Conservation (phyloP, 2,888 invertebrate genomes). For the Amaurobius ferox region DNA sequence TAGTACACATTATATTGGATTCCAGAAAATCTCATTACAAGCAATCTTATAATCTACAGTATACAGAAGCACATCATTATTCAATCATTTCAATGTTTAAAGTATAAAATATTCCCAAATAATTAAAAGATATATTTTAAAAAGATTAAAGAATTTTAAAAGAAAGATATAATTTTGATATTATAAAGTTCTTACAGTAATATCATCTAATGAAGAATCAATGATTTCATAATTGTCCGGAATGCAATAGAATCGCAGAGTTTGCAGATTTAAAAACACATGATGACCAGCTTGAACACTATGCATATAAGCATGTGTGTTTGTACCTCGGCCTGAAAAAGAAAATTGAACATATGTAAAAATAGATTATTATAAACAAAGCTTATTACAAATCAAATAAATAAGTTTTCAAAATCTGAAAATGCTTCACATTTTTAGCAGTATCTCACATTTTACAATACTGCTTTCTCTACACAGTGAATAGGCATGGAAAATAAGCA, state of each 20-base stretch:
- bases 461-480: too few relatives aligned
- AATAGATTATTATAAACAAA: too few relatives aligned
- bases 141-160: neutral
- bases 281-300: constrained; percentile 98
- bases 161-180: neutral
- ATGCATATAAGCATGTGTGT: constrained; percentile 99
- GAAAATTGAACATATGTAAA: too few relatives aligned
- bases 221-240: constrained; percentile 99
- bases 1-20: too few relatives aligned
- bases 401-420: too few relatives aligned
- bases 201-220: constrained; percentile 97
- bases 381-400: too few relatives aligned
- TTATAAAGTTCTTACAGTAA: constrained; percentile 81
- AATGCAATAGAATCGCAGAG: constrained; percentile 97
- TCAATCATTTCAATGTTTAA: neutral
- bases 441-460: too few relatives aligned
- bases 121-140: neutral
- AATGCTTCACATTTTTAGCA: too few relatives aligned
- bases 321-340: constrained; percentile 92
- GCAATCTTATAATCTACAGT: too few relatives aligned
- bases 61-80: too few relatives aligned
- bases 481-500: too few relatives aligned
- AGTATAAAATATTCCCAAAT: neutral
- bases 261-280: constrained; percentile 97
- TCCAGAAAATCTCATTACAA: too few relatives aligned